Evolutionary conservation across 2,797 vertebrate genomes (phyloP), one percentile per base, ranked within the genome.

Genomic region (Pipistrellus pygmaeus): DNA sequence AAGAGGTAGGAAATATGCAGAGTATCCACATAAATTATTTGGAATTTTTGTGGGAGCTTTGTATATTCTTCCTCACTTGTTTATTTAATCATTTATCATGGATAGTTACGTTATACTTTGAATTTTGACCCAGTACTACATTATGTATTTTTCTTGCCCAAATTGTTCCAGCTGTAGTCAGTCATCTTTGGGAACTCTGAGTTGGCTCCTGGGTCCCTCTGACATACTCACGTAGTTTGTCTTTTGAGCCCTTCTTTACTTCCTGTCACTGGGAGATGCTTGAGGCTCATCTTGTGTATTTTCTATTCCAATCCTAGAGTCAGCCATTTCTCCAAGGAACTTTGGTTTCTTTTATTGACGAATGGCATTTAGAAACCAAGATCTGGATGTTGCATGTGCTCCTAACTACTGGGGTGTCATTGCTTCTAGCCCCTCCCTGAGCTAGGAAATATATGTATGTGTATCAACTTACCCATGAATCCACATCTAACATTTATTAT

Each of bases 351-450:
- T 73, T 78, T 11, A 66, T 41, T 51, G 4, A n/a, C 51, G 32
- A 71, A 83, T 21, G 44, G 35, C 48, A 41, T 96, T 89, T 92
- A 92, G 85, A 84, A 62, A 32, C n/a, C 44, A 90, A 87, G 21
- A 84, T 66, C 53, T 80, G 35, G 30, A 35, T 8, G 0, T 66
- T 85, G 35, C 23, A 2, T 66, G 14, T 64, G 17, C 35, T 68
- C 17, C 6, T 78, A 86, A 66, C 38, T 91, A n/a, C n/a, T 11
- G 5, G 11, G 15, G 23, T 73, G 6, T n/a, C 38, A 60, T 35
- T 72, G 32, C 48, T 89, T 91, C 25, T 62, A 55, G 21, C 8
- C 3, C 3, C 27, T 44, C 20, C 48, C 46, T 32, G 30, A 86
- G 62, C 38, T 77, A 62, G 25, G 38, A 77, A 71, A 32, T 41